Evolutionary conservation across 2,888 invertebrate genomes (phyloP).

Genomic region (Rhamnusium bicolor): DNA sequence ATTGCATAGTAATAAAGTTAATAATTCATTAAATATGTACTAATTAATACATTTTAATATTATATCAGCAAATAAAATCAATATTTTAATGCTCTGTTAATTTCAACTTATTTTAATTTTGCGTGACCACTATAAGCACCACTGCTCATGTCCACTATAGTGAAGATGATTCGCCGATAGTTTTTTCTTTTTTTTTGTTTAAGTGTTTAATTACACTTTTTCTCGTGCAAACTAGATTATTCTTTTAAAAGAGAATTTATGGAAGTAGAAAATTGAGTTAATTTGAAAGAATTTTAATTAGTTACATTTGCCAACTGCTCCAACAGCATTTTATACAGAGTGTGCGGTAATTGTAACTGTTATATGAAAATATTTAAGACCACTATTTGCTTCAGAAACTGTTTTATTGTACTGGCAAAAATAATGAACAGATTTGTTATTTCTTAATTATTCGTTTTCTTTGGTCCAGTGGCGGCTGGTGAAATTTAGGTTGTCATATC

Average conservation of each 20-base stretch:
- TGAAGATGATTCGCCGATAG: conserved; percentile 18
- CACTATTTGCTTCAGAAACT: conserved; percentile 1
- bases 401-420: too few species aligned
- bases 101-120: too few species aligned
- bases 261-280: conserved; percentile 32
- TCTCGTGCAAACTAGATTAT: conserved; percentile 5
- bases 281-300: conserved; percentile 13
- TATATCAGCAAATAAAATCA: too few species aligned
- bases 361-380: neutral
- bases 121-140: too few species aligned
- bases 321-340: neutral
- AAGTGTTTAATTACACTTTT: conserved; percentile 32
- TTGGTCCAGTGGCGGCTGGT: too few species aligned
- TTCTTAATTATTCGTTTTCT: too few species aligned
- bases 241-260: conserved; percentile 27
- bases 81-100: too few species aligned
- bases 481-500: too few species aligned
- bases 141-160: neutral
- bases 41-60: too few species aligned
- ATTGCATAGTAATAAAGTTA: too few species aligned
- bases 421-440: too few species aligned
- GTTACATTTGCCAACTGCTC: neutral
- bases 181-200: conserved; percentile 33
- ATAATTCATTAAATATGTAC: too few species aligned
- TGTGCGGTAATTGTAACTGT: neutral